Conservation (phyloP, 2,888 invertebrate genomes). For the Lepetodrilus schrolli region DNA sequence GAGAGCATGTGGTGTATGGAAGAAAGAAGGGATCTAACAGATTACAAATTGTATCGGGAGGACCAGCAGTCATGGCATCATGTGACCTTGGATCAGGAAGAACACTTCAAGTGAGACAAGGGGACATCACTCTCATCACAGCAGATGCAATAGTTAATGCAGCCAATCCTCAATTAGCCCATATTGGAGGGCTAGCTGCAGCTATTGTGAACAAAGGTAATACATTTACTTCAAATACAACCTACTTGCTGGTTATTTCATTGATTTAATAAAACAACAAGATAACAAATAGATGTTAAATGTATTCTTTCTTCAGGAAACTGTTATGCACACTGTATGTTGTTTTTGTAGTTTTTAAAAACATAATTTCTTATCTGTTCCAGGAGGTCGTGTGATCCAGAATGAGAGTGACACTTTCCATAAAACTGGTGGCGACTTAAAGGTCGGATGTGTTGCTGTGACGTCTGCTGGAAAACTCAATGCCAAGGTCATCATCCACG, state of each 20-base stretch:
- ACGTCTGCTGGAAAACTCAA: not conserved
- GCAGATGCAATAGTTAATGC: slow-evolving; percentile 24
- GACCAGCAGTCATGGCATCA: not conserved
- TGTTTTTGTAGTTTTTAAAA: no score
- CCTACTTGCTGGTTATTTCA: no score
- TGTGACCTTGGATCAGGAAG: slow-evolving; percentile 1
- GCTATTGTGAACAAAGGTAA: slow-evolving; percentile 27
- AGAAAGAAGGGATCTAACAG: not conserved
- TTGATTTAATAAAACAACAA: no score
- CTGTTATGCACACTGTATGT: no score
- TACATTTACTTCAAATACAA: no score
- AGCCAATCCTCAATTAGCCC: slow-evolving; percentile 21
- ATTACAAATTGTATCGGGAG: not conserved
- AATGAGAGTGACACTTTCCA: not conserved
- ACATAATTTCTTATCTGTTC: not conserved
- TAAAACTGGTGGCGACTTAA: not conserved
- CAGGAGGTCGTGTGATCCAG: slow-evolving; percentile 9
- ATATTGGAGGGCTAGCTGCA: slow-evolving; percentile 7
- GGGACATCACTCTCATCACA: slow-evolving; percentile 20
- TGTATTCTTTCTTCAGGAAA: no score
- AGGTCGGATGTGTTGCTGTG: not conserved
- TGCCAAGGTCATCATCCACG: not conserved
- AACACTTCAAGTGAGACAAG: not conserved
- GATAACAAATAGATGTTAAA: no score
- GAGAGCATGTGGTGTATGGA: not conserved